Percentiles rank a stretch among this genome's conserved stretches.
These are phyloP conservation scores for Tipula vernalis DNA, from an alignment of 2,888 invertebrate genomes.

Conservation along the genomic window DNA sequence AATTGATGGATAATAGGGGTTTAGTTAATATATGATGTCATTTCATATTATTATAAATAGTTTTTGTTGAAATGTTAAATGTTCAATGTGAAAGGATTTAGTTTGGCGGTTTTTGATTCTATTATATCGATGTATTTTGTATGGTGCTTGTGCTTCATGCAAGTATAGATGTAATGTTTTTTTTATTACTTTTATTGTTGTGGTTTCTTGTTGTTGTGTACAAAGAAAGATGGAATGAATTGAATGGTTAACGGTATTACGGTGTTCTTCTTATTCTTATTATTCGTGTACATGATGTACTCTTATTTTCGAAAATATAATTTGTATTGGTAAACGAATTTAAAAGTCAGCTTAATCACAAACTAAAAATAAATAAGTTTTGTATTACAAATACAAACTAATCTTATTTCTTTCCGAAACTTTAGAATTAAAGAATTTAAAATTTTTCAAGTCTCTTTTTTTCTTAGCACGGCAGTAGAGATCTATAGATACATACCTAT, in stretches of 20 bases:
- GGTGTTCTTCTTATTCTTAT: background rate
- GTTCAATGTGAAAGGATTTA: background rate
- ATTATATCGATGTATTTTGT: too few species aligned
- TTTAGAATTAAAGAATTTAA: too few species aligned
- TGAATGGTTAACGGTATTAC: background rate
- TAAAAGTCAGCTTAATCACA: too few species aligned
- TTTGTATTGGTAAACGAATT: too few species aligned
- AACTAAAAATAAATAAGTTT: too few species aligned
- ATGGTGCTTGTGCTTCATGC: background rate
- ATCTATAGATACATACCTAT: too few species aligned
- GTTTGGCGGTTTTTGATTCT: background rate
- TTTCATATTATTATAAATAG: background rate
- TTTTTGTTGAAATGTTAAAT: background rate
- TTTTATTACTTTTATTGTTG: background rate
- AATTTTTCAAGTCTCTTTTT: too few species aligned
- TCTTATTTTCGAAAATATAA: background rate
- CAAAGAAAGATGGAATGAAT: background rate
- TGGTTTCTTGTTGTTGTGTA: background rate
- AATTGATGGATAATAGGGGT: background rate
- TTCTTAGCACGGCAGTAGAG: too few species aligned
- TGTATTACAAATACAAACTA: too few species aligned
- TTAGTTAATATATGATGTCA: background rate
- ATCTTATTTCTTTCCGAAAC: too few species aligned
- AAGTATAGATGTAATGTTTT: background rate
- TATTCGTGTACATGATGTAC: background rate